A percentile compares a stretch with the other conserved stretches of the same genome.
Evolutionary conservation across 2,797 vertebrate genomes (phyloP).

Genomic region (Valencia hispanica): DNA sequence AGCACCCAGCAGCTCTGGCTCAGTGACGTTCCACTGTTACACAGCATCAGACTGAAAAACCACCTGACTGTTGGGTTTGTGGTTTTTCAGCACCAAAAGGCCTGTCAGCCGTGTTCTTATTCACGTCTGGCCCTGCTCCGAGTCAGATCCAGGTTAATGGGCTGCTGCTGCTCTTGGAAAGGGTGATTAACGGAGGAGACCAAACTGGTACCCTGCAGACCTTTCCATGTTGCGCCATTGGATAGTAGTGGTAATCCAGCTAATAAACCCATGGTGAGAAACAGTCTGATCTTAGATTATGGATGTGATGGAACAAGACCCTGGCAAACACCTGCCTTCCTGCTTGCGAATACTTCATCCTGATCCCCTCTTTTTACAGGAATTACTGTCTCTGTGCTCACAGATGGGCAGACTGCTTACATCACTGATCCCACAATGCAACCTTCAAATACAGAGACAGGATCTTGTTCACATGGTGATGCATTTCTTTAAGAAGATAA

Average conservation of each 20-base stretch:
- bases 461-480: background rate
- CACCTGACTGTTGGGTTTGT: constrained; percentile 41
- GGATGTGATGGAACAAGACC: constrained; percentile 22
- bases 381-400: background rate
- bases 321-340: background rate
- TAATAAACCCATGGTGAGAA: constrained; percentile 12
- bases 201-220: constrained; percentile 27
- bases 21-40: constrained; percentile 2
- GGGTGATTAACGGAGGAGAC: constrained; percentile 22
- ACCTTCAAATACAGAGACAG: background rate
- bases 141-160: constrained; percentile 27
- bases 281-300: background rate
- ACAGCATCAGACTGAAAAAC: constrained; percentile 5
- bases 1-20: constrained; percentile 25
- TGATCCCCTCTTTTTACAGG: background rate
- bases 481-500: background rate
- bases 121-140: constrained; percentile 26
- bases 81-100: constrained; percentile 35
- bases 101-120: constrained; percentile 36
- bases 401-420: background rate
- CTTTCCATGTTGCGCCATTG: constrained; percentile 27
- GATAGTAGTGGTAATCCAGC: constrained; percentile 32
- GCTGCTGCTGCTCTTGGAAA: constrained; percentile 6
- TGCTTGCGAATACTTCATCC: background rate
- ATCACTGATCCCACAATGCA: background rate